Base-by-base conservation (phyloP, 2,113 vertebrate genomes). In the Cyrtonyx montezumae region DNA sequence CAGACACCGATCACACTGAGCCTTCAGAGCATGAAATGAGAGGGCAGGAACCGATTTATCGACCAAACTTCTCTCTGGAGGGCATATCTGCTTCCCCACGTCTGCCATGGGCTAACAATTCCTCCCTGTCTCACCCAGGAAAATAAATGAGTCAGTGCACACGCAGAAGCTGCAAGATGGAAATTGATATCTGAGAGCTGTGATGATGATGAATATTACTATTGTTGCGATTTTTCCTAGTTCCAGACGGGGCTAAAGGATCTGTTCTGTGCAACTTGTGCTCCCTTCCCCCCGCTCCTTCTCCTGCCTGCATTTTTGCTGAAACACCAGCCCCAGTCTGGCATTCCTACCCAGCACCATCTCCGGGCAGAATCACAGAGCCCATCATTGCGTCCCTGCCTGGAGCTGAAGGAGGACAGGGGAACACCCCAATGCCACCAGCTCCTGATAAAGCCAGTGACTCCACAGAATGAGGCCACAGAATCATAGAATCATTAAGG, bases 151-250 rank as follows among this genome's bases (percentile, higher is more conserved):
- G 49, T 92, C 95, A 96, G 87, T 56, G 84, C 84, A 43, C 61
- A 88, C 32, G 69, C 69, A 84, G 69, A 88, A 95, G 49, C 3
- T 89, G 67, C 62, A 84, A 86, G 91, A 95, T 95, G 87, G 94
- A 95, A 96, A 93, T n/a, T 90, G 95, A 86, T 90, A 88, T 90
- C 76, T 74, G 94, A 91, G 87, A 63, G 51, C 85, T 83, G 40
- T 71, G 76, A 90, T 91, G 90, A 77, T 70, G 88, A 94, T 94
- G 92, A 96, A 94, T 96, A 94, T 96, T 94, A 63, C 94, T 88
- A 95, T 92, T 96, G 91, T 96, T 88, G 87, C 66, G 87, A 32
- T 25, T 78, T 85, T n/a, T 86, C 61, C 85, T 63, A 49, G 34
- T 13, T 62, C 90, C 93, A 93, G 68, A 87, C 65, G 70, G 73